phyloP scores from a whole-genome alignment of 2,113 vertebrate species.

The Python bivittatus region DNA sequence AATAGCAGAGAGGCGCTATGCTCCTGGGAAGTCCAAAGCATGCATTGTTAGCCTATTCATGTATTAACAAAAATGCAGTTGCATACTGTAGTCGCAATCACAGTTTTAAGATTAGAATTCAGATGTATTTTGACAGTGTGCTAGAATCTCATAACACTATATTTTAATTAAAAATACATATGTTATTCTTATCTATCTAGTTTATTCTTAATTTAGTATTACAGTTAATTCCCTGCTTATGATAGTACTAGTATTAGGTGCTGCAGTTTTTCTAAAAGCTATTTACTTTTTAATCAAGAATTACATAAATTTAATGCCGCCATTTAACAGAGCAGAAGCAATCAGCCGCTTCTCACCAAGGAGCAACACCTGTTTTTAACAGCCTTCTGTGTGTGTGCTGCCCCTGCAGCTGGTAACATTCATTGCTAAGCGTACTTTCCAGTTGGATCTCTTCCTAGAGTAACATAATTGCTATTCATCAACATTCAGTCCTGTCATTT shows the following conservation, averaged over 20 bases:
- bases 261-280: constrained; percentile 4
- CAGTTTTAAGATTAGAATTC: not conserved
- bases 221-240: not conserved
- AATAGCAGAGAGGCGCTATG: not conserved
- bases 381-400: not conserved
- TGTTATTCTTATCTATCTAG: not conserved
- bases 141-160: not conserved
- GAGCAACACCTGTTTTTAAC: not conserved
- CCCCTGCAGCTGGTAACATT: not conserved
- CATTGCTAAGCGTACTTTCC: not conserved
- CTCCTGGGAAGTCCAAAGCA: not conserved
- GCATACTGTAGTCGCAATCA: not conserved
- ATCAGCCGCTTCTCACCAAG: not conserved
- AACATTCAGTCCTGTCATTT: not conserved
- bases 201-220: constrained; percentile 15
- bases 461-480: not conserved
- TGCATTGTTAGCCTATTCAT: not conserved
- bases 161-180: constrained; percentile 34
- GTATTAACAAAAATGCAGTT: not conserved
- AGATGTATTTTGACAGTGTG: not conserved
- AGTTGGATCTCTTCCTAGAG: not conserved
- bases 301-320: constrained; percentile 21
- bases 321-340: not conserved
- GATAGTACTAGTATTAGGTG: not conserved
- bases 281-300: constrained; percentile 27